Conservation (phyloP, 2,888 invertebrate genomes). For the Cordilura impudica region DNA sequence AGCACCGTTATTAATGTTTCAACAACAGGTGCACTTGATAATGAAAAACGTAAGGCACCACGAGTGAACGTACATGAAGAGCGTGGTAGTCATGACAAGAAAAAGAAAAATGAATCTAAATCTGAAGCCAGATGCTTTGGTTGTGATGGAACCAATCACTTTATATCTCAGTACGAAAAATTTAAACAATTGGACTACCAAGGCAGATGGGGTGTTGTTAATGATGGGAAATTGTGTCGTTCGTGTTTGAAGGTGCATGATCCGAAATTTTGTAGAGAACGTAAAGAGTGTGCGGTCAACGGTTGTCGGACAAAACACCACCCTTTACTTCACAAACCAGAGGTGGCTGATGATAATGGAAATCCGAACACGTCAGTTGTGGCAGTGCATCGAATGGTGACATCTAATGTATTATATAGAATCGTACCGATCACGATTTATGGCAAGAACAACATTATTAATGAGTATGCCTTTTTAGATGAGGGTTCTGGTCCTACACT, state of each 20-base stretch:
- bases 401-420: slow-evolving; percentile 24
- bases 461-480: slow-evolving; percentile 44
- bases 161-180: slow-evolving; percentile 2
- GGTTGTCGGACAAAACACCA: slow-evolving; percentile 6
- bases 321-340: slow-evolving; percentile 14
- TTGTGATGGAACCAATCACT: not conserved
- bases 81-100: not conserved
- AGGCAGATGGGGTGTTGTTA: not conserved
- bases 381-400: slow-evolving; percentile 2
- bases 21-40: not conserved
- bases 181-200: not conserved
- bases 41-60: slow-evolving; percentile 15
- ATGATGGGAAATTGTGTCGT: too few species aligned
- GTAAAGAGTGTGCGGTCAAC: not conserved
- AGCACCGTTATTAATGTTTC: slow-evolving; percentile 3
- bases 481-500: too few species aligned
- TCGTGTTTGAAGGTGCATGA: slow-evolving; percentile 4
- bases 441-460: not conserved
- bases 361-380: not conserved
- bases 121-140: not conserved
- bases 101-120: not conserved
- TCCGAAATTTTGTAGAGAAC: slow-evolving; percentile 12
- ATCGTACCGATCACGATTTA: not conserved
- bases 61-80: slow-evolving; percentile 3
- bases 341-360: not conserved